Base-by-base conservation (phyloP, 2,113 vertebrate species). In the Poicephalus meyeri region DNA sequence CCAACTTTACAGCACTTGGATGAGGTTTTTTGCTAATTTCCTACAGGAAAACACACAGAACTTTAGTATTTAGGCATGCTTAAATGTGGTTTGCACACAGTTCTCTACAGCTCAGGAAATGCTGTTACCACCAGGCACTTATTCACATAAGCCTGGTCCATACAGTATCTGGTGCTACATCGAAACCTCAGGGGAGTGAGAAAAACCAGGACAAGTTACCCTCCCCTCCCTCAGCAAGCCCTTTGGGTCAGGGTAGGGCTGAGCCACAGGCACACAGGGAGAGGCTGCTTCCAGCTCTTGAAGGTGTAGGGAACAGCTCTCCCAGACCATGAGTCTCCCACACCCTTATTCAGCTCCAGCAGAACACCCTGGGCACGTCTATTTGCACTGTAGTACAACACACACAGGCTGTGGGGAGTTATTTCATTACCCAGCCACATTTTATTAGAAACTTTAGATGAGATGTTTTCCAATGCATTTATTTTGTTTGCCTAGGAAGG, bases 1-100 rank as follows among this genome's bases (percentile, higher is more conserved):
- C 98, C 33, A 95, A 95, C 89, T 97, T 98, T 77, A 94, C 39
- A 58, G 72, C 76, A 49, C 82, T 78, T 23, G 85, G 97, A 88
- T 91, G 97, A 39, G 85, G 89, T 58, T 98, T 98, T 97, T 95
- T 97, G 94, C 91, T 95, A 16, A 94, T 66, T 78, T 98, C 98
- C 98, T 98, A 91, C 80, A 96, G n/a, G 49, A 91, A 33, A 95
- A 61, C 47, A 84, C 3, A 4, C 10, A 83, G 47, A 71, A 88
- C 41, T 94, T 79, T 49, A 77, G 72, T 17, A n/a, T n/a, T 23
- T 28, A 69, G 16, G 47, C 39, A 80, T 0, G 2, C 44, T 70
- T 86, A 61, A 68, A 35, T 10, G 23, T n/a, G 46, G 49, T 66
- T 94, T 87, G 80, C 44, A 60, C 41, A 58, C 23, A 66, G 2